phyloP scores from a whole-genome alignment of 2,797 vertebrate genomes.

The Enoplosus armatus region DNA sequence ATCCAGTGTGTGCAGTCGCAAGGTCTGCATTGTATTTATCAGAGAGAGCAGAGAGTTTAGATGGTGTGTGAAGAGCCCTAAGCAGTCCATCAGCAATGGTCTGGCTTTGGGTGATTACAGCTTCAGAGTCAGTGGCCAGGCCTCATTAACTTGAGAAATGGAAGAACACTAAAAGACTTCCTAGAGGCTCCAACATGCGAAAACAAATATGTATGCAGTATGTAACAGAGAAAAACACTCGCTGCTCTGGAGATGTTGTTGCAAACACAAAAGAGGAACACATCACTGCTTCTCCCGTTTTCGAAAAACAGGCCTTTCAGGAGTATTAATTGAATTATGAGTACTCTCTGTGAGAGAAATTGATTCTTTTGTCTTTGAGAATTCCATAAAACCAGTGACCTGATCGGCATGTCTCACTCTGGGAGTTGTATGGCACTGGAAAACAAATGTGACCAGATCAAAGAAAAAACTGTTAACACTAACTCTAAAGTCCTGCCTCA shows the following conservation, averaged over 20 bases:
- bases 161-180: constrained; percentile 25
- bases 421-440: background rate
- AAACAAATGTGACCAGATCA: constrained; percentile 22
- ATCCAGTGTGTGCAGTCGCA: constrained; percentile 6
- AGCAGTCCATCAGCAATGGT: constrained; percentile 40
- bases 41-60: constrained; percentile 23
- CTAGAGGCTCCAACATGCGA: constrained; percentile 10
- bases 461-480: background rate
- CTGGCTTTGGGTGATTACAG: constrained; percentile 50
- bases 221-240: background rate
- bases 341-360: constrained; percentile 23
- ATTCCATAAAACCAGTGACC: constrained; percentile 66
- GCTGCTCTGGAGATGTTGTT: background rate
- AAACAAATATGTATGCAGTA: constrained; percentile 29
- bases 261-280: background rate
- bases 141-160: constrained; percentile 61
- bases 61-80: constrained; percentile 19
- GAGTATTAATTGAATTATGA: constrained; percentile 39
- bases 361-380: constrained; percentile 57
- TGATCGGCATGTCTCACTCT: constrained; percentile 35
- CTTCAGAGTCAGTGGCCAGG: constrained; percentile 37
- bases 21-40: constrained; percentile 14
- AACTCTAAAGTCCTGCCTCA: background rate
- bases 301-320: background rate
- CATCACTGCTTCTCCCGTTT: background rate